phyloP scores from a whole-genome alignment of 2,888 invertebrate species.

The Isoperla grammatica region DNA sequence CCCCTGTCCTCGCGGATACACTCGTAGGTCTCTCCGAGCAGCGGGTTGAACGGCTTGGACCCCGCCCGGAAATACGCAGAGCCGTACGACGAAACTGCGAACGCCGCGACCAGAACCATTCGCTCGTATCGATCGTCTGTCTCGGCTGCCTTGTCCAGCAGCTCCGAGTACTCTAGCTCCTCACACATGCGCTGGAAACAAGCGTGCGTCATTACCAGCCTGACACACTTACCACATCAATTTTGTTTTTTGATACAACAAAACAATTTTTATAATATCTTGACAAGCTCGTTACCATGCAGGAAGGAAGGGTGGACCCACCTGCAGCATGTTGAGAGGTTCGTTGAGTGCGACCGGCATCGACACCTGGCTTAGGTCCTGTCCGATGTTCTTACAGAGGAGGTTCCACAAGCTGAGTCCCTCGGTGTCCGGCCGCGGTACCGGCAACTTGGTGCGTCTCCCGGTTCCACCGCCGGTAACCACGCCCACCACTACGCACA shows the following conservation, averaged over 20 bases:
- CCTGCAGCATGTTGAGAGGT: constrained; percentile 74
- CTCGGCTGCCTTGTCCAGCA: constrained; percentile 68
- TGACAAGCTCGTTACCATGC: neutral
- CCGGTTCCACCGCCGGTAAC: constrained; percentile 40
- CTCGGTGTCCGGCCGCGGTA: constrained; percentile 65
- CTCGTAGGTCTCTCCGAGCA: constrained; percentile 78
- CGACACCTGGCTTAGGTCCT: constrained; percentile 77
- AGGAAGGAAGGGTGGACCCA: too few relatives aligned
- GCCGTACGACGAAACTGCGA: constrained; percentile 76
- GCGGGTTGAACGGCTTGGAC: constrained; percentile 79
- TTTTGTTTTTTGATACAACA: too few relatives aligned
- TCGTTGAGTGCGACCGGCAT: constrained; percentile 85
- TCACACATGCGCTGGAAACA: constrained; percentile 64
- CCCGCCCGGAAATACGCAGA: constrained; percentile 67
- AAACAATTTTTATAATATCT: neutral
- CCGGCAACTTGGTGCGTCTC: constrained; percentile 63
- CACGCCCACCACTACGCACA: neutral
- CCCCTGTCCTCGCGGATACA: constrained; percentile 70
- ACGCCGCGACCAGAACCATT: constrained; percentile 71
- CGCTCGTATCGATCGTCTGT: constrained; percentile 62
- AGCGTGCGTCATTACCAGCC: too few relatives aligned
- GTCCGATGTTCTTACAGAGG: constrained; percentile 75
- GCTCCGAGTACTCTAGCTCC: constrained; percentile 75
- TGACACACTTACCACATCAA: too few relatives aligned
- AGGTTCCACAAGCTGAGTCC: constrained; percentile 76